Base-by-base conservation (phyloP, 64 coral and sea anemone genomes). In the Stichodactyla helianthus region DNA sequence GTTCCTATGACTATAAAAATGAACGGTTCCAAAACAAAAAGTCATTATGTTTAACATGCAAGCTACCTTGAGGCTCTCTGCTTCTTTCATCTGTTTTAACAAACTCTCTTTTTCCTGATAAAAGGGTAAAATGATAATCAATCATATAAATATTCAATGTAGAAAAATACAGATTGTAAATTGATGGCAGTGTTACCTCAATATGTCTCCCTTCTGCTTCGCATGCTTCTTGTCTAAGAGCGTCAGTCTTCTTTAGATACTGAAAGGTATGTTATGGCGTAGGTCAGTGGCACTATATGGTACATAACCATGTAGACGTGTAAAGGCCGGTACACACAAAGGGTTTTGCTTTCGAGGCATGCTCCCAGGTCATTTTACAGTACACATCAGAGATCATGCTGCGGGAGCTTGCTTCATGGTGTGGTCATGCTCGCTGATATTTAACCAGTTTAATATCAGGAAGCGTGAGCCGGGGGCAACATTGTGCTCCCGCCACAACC, bases 201-300 rank as follows among this genome's bases (percentile, higher is more conserved):
- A 79, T 27, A 52, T 84, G 56, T 59, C 52, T 84, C 14, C 82
- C 82, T 17, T 84, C 11, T 56, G 17, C 26, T 59, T 84, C 82
- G 0, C 51, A 84, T 81, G 79, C 65, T 68, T 91, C 71, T 77
- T 82, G 82, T 68, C 85, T 86, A 35, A 91, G 20, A 6, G 74
- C 52, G 86, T 86, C 85, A 31, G 77, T 74, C 79, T 91, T 91
- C 85, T 79, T 87, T n/a, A 91, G 60, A 65, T 86, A 82, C 89
- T 91, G 52, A 65, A 65, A 65, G 8, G 20, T 22, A 7, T 17
- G 9, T 65, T n/a, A 22, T 58, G 20, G 55, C 7, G 59, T 62
- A n/a, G 22, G 62, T 62, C 35, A 44, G 35, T 44, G 35, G 2
- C 35, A 44, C 35, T 17, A 14, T 19, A 65, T 7, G 20, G 62